Percentiles rank a stretch among this genome's conserved stretches.
Conservation (phyloP, 2,888 invertebrate genomes). For the Drosophila vallismaia region DNA sequence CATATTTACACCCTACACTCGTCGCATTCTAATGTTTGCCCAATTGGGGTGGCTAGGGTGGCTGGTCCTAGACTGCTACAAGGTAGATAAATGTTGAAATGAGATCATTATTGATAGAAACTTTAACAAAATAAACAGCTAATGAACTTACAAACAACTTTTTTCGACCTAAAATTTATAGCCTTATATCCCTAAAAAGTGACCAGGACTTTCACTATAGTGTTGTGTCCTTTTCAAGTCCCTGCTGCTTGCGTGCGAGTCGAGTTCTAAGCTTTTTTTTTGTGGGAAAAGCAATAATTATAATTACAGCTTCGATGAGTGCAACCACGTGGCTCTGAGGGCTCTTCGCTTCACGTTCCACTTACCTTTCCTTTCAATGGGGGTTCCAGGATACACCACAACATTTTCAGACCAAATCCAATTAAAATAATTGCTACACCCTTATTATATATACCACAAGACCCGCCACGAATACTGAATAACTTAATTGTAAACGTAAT, state of each 20-base stretch:
- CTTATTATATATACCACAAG: conserved; percentile 8
- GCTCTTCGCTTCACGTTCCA: conserved; percentile 17
- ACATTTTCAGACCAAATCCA: conserved; percentile 42
- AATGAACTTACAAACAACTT: conserved; percentile 13
- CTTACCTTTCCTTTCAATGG: background rate
- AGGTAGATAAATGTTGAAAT: conserved; percentile 74
- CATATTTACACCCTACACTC: conserved; percentile 65
- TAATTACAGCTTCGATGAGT: conserved; percentile 66
- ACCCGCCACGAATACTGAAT: conserved; percentile 43
- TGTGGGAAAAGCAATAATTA: conserved; percentile 56
- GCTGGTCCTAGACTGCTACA: conserved; percentile 44
- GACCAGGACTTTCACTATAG: conserved; percentile 5
- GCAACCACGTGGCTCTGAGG: conserved; percentile 59
- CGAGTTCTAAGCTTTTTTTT: conserved; percentile 40
- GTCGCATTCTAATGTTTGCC: conserved; percentile 58
- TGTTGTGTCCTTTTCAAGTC: conserved; percentile 16
- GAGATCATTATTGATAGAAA: conserved; percentile 68
- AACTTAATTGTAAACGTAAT: conserved; percentile 36
- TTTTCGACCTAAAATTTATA: background rate
- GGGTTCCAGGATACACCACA: background rate
- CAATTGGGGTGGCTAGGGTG: conserved; percentile 63
- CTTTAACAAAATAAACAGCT: conserved; percentile 16
- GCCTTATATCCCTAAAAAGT: background rate
- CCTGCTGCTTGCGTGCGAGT: conserved; percentile 57
- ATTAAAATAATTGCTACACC: conserved; percentile 57